Conservation (phyloP, 2,888 invertebrate species). For the Tetragonisca angustula region DNA sequence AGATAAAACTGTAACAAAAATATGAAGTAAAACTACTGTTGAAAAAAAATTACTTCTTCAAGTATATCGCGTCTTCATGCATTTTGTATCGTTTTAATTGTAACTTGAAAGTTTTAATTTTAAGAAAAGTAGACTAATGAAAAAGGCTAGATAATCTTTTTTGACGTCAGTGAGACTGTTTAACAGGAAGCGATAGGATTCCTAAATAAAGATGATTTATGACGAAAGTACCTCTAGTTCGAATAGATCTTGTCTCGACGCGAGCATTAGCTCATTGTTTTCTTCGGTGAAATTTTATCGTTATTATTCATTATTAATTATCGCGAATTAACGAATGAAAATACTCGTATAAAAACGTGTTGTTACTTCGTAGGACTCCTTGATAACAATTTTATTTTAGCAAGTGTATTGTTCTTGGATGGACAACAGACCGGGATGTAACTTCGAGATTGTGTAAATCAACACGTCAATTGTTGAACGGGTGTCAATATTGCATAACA, state of each 20-base stretch:
- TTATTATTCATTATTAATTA: background rate
- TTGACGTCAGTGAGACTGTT: slow-evolving; percentile 12
- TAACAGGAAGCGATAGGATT: background rate
- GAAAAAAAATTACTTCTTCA: background rate
- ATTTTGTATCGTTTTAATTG: background rate
- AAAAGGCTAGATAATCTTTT: background rate
- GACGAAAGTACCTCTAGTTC: background rate
- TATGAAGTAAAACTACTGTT: too few species aligned
- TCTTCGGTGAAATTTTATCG: too few species aligned
- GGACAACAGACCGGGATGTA: background rate
- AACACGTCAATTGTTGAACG: slow-evolving; percentile 28
- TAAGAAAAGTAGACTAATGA: background rate
- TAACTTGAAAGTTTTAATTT: background rate
- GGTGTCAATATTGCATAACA: slow-evolving; percentile 30
- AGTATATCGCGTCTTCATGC: too few species aligned
- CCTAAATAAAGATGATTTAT: background rate
- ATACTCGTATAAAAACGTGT: background rate
- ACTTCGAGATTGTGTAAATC: slow-evolving; percentile 34
- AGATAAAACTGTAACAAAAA: background rate
- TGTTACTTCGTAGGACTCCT: background rate
- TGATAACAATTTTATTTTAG: background rate
- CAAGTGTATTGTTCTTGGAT: background rate
- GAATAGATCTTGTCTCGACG: background rate
- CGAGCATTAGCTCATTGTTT: background rate
- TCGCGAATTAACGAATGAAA: background rate